Conservation (phyloP, 2,888 invertebrate genomes). For the Sympetrum striolatum region DNA sequence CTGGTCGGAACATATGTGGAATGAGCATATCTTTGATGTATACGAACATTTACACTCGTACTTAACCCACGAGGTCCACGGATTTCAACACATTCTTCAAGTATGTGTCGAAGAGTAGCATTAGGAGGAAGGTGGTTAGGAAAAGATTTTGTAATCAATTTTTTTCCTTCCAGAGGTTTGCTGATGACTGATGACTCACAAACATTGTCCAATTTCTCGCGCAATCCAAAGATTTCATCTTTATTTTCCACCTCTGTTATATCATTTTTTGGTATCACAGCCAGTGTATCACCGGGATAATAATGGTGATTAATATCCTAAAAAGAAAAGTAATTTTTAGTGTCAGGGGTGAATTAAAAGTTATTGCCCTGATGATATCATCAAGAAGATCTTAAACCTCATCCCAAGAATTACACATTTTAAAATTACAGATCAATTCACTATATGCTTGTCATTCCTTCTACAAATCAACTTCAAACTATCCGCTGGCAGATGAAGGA, state of each 20-base stretch:
- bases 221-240: conserved; percentile 64
- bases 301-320: conserved; percentile 53
- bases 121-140: conserved; percentile 68
- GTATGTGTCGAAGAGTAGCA: conserved; percentile 67
- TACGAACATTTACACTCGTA: conserved; percentile 32
- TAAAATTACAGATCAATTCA: conserved; percentile 68
- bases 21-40: not conserved
- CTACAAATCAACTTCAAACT: conserved; percentile 58
- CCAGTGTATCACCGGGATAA: conserved; percentile 67
- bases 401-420: conserved; percentile 56
- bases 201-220: conserved; percentile 59
- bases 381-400: not conserved
- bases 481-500: not conserved
- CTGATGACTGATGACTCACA: conserved; percentile 60
- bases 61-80: conserved; percentile 69
- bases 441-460: conserved; percentile 68
- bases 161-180: conserved; percentile 57
- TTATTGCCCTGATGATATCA: not conserved
- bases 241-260: conserved; percentile 67
- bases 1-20: conserved; percentile 54
- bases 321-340: not conserved
- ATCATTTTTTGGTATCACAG: conserved; percentile 71
- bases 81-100: conserved; percentile 73
- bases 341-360: not conserved
- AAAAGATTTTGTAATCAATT: conserved; percentile 55